Conservation (phyloP, 2,888 invertebrate genomes). For the Bellardia pandia region DNA sequence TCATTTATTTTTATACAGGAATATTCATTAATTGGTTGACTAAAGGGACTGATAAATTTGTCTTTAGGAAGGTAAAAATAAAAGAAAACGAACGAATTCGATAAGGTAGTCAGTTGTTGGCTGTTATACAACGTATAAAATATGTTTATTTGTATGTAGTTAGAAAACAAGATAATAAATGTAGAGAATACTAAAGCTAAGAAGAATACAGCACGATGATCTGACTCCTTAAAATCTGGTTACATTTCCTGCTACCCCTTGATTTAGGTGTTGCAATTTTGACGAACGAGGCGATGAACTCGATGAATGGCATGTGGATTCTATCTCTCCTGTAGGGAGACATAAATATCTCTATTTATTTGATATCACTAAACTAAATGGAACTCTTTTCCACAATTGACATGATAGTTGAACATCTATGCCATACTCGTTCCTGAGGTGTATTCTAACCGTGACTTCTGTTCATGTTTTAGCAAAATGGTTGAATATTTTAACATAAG, state of each 20-base stretch:
- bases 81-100: neutral
- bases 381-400: too few species aligned
- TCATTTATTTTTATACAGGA: slow-evolving; percentile 54
- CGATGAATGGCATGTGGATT: too few species aligned
- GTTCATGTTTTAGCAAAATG: too few species aligned
- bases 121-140: slow-evolving; percentile 8
- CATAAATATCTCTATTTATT: too few species aligned
- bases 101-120: slow-evolving; percentile 16
- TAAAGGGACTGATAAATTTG: slow-evolving; percentile 60
- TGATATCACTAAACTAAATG: too few species aligned
- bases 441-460: too few species aligned
- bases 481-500: too few species aligned
- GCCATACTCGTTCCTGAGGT: too few species aligned
- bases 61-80: slow-evolving; percentile 8
- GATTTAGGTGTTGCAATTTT: too few species aligned
- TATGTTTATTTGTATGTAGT: slow-evolving; percentile 21
- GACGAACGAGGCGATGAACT: too few species aligned
- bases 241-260: neutral
- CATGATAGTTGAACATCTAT: too few species aligned
- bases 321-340: too few species aligned
- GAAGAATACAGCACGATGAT: neutral
- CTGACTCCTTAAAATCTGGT: neutral
- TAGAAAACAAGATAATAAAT: slow-evolving; percentile 34
- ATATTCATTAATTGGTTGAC: slow-evolving; percentile 70
- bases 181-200: neutral